Conservation (phyloP, 2,888 invertebrate genomes). For the Cryptus viduatorius region DNA sequence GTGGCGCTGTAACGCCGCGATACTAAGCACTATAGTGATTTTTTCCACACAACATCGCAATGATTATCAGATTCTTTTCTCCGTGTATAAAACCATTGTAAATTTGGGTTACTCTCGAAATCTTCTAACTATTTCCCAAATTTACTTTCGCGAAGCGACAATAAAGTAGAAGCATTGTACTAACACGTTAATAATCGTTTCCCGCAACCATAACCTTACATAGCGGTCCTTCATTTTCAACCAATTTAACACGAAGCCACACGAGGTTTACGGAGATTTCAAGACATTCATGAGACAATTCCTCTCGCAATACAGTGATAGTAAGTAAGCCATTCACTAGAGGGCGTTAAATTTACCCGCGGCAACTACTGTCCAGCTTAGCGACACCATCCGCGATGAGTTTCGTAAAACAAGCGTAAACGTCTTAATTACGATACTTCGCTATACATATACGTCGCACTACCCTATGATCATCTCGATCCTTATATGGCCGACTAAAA, state of each 20-base stretch:
- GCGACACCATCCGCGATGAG: slow-evolving; percentile 2
- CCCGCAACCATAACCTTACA: neutral
- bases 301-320: slow-evolving; percentile 36
- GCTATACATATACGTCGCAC: neutral
- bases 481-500: neutral
- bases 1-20: too few relatives aligned
- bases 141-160: neutral
- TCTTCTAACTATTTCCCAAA: neutral
- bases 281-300: slow-evolving; percentile 7
- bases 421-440: slow-evolving; percentile 30
- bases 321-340: slow-evolving; percentile 35
- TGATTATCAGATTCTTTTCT: too few relatives aligned
- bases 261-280: slow-evolving; percentile 5
- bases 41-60: too few relatives aligned
- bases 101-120: neutral
- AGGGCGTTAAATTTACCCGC: slow-evolving; percentile 42
- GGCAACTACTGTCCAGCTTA: neutral
- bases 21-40: too few relatives aligned
- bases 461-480: neutral
- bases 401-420: slow-evolving; percentile 34
- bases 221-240: slow-evolving; percentile 32
- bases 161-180: neutral
- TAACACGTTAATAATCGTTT: neutral
- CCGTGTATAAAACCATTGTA: too few relatives aligned
- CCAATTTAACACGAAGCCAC: slow-evolving; percentile 38